A percentile compares a stretch with the other conserved stretches of the same genome.
Conservation (phyloP, 2,113 vertebrate genomes). For the Noturus placidus region DNA sequence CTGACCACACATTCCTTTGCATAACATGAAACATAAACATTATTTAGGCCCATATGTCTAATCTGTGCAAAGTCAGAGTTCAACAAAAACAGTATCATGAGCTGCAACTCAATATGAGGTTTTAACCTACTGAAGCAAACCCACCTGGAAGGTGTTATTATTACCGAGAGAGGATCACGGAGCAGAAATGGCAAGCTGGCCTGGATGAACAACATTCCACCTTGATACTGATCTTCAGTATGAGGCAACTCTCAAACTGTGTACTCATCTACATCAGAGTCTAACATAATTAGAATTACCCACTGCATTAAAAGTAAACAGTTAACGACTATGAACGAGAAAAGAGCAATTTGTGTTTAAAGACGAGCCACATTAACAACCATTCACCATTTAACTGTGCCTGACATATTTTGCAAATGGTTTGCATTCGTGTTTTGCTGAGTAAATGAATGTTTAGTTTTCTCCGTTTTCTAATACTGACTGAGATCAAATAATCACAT, state of each 20-base stretch:
- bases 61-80: neutral
- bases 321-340: neutral
- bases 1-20: neutral
- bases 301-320: neutral
- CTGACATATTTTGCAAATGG: neutral
- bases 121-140: neutral
- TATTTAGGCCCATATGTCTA: neutral
- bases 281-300: neutral
- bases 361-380: neutral
- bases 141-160: neutral
- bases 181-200: neutral
- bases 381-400: neutral
- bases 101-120: neutral
- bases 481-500: neutral
- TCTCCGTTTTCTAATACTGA: neutral
- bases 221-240: neutral
- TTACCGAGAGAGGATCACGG: neutral
- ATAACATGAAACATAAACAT: neutral
- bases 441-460: neutral
- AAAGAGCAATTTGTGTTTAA: neutral
- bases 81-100: neutral
- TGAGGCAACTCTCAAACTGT: neutral
- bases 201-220: slow-evolving; percentile 44
- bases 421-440: neutral
- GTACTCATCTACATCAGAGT: neutral